Percentiles rank a stretch among this genome's conserved stretches.
Evolutionary conservation across 2,888 invertebrate genomes (phyloP).

Genomic region (Eristalis arbustorum): DNA sequence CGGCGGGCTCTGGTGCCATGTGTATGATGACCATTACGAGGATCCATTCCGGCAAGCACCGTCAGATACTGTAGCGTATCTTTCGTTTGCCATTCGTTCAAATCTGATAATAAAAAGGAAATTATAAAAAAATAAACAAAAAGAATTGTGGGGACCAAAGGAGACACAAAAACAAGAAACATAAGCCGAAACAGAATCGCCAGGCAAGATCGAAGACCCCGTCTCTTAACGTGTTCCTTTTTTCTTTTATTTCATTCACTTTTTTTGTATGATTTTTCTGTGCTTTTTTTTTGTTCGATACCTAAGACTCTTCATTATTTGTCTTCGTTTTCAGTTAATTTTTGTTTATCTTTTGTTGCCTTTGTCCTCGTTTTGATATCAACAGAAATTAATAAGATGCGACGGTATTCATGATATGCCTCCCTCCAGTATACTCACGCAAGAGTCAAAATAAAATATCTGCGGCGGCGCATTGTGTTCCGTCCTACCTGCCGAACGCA

Average conservation of each 20-base stretch:
- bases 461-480: slow-evolving; percentile 43
- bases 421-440: slow-evolving; percentile 38
- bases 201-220: slow-evolving; percentile 39
- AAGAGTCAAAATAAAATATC: slow-evolving; percentile 42
- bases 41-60: slow-evolving; percentile 63
- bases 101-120: slow-evolving; percentile 65
- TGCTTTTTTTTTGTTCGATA: slow-evolving; percentile 46
- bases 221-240: slow-evolving; percentile 17
- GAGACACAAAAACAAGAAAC: slow-evolving; percentile 1
- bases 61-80: slow-evolving; percentile 39
- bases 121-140: slow-evolving; percentile 62
- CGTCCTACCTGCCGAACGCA: slow-evolving; percentile 63
- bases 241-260: background rate
- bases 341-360: slow-evolving; percentile 60
- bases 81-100: slow-evolving; percentile 60
- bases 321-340: slow-evolving; percentile 65
- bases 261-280: slow-evolving; percentile 7
- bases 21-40: slow-evolving; percentile 55
- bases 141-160: slow-evolving; percentile 43
- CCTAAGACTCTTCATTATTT: slow-evolving; percentile 64
- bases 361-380: slow-evolving; percentile 67
- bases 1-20: slow-evolving; percentile 15
- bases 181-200: slow-evolving; percentile 20
- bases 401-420: slow-evolving; percentile 69
- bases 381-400: slow-evolving; percentile 70